Evolutionary conservation across 2,888 invertebrate genomes (phyloP), one percentile per base, ranked within the genome.

Genomic region (Sarcophaga rosellei): DNA sequence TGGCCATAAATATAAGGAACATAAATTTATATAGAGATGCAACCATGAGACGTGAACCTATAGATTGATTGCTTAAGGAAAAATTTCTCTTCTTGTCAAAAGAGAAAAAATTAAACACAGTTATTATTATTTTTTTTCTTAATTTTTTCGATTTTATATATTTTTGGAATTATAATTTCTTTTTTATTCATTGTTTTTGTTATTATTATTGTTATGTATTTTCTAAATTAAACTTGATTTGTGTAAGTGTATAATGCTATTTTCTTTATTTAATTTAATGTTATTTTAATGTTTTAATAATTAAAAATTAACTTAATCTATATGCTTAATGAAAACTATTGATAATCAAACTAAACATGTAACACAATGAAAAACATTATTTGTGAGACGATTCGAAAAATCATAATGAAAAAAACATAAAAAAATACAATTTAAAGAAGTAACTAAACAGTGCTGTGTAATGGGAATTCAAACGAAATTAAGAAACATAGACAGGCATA

Each of bases 81-180:
- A 15, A 15, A 53, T 4, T 53, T 15, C 1, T 17, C 5, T 17
- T 17, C 15, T 53, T 53, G 53, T 15, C 0, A 12, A 53, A 15
- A 53, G 17, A 15, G 2, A 53, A 69, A 66, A 85, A 35, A 35
- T 35, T 1, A 82, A 85, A 80, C 81, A 44, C 81, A 78, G 62
- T 8, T n/a, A n/a, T n/a, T n/a, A 8, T 10, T 35, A 8, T 53
- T 47, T 15, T 72, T 85, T 87, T 69, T 63, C 57, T 74, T 62
- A 86, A 81, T 87, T 86, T 87, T 86, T 84, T 84, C 74, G 70
- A 47, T 84, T 88, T 84, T 81, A 86, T 81, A 70, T 86, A 88
- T 86, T 88, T 88, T 89, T 88, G 86, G 86, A 89, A 88, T 88
- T 85, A 84, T 86, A 82, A 87, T 77, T 88, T 87, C 88, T 86